Evolutionary conservation across 2,113 vertebrate species (phyloP), one percentile per base, ranked within the genome.

Genomic region (Trachemys scripta): DNA sequence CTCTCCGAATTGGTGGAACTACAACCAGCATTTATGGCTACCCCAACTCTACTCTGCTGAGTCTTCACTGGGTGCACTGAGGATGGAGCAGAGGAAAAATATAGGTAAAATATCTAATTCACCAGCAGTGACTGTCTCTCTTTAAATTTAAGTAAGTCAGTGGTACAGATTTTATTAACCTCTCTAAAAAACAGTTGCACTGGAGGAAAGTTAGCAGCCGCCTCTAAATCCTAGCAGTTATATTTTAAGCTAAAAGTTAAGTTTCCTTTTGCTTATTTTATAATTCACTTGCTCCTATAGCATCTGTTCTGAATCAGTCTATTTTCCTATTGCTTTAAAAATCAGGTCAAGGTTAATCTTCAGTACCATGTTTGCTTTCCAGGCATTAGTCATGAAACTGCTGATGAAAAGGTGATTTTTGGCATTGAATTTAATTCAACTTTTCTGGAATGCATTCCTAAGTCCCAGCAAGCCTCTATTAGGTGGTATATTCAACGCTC

Each of bases 401-500:
- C 98, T 94, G 99, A 99, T 97, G 99, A 99, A 98, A 99, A 99
- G 98, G 98, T 99, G 97, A 98, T 99, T 97, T 99, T 99, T 94
- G 99, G 99, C 93, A 99, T 99, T 97, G 99, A 99, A 97, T 99
- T 98, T 97, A 99, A 99, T 98, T 99, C 99, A 80, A 99, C 99
- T 29, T 99, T 99, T 98, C 98, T 99, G 91, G 99, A 99, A 98
- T 99, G 99, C 94, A 98, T 99, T 96, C 99, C 99, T 96, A 99
- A 99, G 98, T 99, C 99, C 90, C 99, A 99, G 81, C 99, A 99
- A 98, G 99, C 99, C 91, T 98, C 98, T 94, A 99, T 99, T 97
- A 98, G 98, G 90, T 99, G 99, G 99, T 99, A 99, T 97, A 92
- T 99, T 90, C 99, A 99, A 96, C 98, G 97, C 88, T 97, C 98